Conservation (phyloP, 2,888 invertebrate genomes). For the Melinaea menophilus region DNA sequence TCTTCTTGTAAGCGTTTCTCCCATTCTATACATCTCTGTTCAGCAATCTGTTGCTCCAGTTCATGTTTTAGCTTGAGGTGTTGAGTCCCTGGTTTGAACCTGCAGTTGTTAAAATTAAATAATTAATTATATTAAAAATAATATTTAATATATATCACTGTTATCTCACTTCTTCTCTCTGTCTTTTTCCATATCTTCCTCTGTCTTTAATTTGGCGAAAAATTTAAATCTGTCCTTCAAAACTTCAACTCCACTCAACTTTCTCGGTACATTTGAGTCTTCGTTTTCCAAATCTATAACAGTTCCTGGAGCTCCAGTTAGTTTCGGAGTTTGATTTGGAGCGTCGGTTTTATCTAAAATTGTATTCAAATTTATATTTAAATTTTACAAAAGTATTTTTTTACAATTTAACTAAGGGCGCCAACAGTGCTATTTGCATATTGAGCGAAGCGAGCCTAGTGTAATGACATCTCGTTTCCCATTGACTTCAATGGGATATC, state of each 20-base stretch:
- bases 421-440: too few species aligned
- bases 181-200: conserved; percentile 72
- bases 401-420: background rate
- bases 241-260: conserved; percentile 79
- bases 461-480: too few species aligned
- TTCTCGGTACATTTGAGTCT: conserved; percentile 42
- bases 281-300: conserved; percentile 59
- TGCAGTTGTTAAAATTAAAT: conserved; percentile 37
- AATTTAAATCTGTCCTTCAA: conserved; percentile 85
- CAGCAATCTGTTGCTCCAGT: conserved; percentile 83
- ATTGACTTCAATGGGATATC: too few species aligned
- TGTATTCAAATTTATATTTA: too few species aligned
- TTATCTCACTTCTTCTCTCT: conserved; percentile 74
- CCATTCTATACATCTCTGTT: conserved; percentile 84
- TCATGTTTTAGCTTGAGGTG: conserved; percentile 83
- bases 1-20: conserved; percentile 78
- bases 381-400: background rate
- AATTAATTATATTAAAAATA: background rate
- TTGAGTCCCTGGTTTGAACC: conserved; percentile 83
- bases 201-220: conserved; percentile 78
- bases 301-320: conserved; percentile 75
- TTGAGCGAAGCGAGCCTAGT: too few species aligned
- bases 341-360: background rate
- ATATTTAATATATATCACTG: too few species aligned
- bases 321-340: conserved; percentile 54